Evolutionary conservation across 2,797 vertebrate genomes (phyloP).

Genomic region (Steatocranus sp.): DNA sequence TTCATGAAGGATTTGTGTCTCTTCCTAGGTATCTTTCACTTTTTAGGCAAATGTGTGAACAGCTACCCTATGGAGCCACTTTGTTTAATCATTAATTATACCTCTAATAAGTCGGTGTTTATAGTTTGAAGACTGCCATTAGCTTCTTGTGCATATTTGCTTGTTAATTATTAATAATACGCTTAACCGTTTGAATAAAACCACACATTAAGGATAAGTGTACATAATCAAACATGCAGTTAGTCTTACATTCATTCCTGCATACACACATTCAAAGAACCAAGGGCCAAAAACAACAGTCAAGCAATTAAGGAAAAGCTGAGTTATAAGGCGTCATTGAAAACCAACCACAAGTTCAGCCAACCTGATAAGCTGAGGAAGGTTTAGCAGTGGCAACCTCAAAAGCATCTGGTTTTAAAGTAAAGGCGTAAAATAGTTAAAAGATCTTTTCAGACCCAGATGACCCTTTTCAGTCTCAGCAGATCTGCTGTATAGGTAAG

Average conservation of each 20-base stretch:
- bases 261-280: neutral
- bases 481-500: neutral
- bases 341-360: neutral
- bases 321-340: neutral
- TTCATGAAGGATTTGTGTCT: neutral
- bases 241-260: neutral
- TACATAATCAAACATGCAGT: neutral
- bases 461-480: neutral
- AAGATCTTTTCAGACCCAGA: neutral
- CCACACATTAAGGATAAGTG: neutral
- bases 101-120: neutral
- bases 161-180: neutral
- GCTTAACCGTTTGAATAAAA: neutral
- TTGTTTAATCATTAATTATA: neutral
- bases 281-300: neutral
- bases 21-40: rapidly evolving
- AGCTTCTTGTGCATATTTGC: rapidly evolving
- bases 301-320: neutral
- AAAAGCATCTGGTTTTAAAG: neutral
- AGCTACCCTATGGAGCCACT: neutral
- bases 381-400: neutral
- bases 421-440: rapidly evolving
- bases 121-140: neutral
- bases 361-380: neutral
- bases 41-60: neutral